Evolutionary conservation across 2,888 invertebrate species (phyloP).

Genomic region (Volucella inflata): DNA sequence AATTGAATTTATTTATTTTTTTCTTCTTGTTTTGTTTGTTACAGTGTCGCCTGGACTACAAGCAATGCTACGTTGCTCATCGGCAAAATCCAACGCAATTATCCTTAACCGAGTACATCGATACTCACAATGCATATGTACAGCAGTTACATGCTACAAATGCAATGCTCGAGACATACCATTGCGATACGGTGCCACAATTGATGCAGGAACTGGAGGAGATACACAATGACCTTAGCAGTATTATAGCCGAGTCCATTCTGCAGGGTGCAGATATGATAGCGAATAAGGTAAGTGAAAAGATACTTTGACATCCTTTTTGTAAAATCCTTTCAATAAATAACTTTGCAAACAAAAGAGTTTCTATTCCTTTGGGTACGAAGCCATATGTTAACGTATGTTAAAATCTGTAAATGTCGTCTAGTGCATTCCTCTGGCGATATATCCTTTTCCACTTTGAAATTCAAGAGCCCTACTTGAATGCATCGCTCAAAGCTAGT

Average conservation of each 20-base stretch:
- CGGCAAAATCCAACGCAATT: constrained; percentile 89
- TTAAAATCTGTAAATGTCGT: neutral
- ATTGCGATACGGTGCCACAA: constrained; percentile 92
- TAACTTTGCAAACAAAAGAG: constrained; percentile 1
- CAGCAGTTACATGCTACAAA: constrained; percentile 96
- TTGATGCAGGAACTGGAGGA: constrained; percentile 96
- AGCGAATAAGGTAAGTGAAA: constrained; percentile 89
- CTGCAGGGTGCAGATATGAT: constrained; percentile 94
- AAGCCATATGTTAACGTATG: neutral
- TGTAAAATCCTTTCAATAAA: neutral
- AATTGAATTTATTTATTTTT: constrained; percentile 20
- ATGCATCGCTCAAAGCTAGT: neutral
- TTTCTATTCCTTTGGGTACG: neutral
- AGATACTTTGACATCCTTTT: neutral
- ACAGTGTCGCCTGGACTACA: constrained; percentile 95
- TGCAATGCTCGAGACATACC: constrained; percentile 95
- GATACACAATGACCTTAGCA: constrained; percentile 94
- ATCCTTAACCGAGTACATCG: constrained; percentile 91
- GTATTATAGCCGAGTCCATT: constrained; percentile 93
- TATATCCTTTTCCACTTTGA: neutral
- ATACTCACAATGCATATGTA: constrained; percentile 96
- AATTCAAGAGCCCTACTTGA: neutral
- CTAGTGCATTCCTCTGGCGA: neutral
- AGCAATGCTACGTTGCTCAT: constrained; percentile 92
- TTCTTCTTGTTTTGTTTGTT: constrained; percentile 76